Evolutionary conservation across 1,140 invertebrate genomes (phyloP).

Genomic region (Hylaeus volcanicus): DNA sequence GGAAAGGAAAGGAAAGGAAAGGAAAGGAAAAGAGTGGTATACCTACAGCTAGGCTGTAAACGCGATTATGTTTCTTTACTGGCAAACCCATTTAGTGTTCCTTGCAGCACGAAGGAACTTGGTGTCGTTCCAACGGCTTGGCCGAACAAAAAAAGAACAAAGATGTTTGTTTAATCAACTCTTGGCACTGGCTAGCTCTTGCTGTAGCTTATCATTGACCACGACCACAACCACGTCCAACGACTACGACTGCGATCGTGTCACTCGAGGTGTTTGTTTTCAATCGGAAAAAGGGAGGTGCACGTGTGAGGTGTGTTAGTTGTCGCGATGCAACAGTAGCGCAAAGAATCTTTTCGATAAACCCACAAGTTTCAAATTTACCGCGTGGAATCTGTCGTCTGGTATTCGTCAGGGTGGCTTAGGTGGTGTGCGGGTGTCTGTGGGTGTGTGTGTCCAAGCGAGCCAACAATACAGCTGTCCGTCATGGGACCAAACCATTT

Average conservation of each 20-base stretch:
- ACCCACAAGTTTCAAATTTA: no score
- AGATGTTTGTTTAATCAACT: no score
- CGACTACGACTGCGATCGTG: not conserved
- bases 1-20: conserved; percentile 67
- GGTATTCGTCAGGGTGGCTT: not conserved
- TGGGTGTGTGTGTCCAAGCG: no score
- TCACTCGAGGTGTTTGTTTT: not conserved
- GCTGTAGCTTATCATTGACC: no score
- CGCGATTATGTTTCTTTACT: conserved; percentile 64
- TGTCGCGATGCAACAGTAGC: not conserved
- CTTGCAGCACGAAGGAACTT: conserved; percentile 61
- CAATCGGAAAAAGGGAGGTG: not conserved
- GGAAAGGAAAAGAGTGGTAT: conserved; percentile 65
- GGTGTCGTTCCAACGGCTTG: conserved; percentile 23
- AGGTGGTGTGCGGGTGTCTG: not conserved
- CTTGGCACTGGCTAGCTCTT: not conserved
- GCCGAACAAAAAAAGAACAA: not conserved
- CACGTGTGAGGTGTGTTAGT: not conserved
- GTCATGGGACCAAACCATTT: conserved; percentile 12
- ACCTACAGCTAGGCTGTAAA: conserved; percentile 61
- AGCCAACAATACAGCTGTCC: not conserved
- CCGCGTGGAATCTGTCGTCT: not conserved
- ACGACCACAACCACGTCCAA: no score
- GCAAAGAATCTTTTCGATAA: not conserved
- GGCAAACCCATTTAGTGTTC: conserved; percentile 64